Base-by-base conservation (phyloP, 2,113 vertebrate genomes). In the Chionodraco myersi region DNA sequence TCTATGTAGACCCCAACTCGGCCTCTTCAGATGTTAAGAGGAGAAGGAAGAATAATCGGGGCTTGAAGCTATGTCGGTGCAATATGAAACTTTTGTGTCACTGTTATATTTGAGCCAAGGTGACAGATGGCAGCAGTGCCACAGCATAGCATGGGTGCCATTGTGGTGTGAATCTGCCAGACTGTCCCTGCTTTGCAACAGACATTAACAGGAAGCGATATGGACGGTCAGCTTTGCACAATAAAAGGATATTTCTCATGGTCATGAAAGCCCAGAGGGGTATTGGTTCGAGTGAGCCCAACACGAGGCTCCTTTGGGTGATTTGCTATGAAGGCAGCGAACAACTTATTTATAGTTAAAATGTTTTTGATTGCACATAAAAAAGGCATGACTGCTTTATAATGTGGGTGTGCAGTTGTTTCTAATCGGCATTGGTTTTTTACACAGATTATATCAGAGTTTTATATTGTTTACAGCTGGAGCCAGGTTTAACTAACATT, bases 41-140 rank as follows among this genome's bases (percentile, higher is more conserved):
- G 21, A 21, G 21, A 21, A 21, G 21, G 21, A 53, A 15, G 60
- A 34, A 34, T 6, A 41, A 62, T 0, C 26, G 10, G 48, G 3
- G 41, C 13, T 34, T 41, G 7, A 66, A 52, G 57, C 65, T 75
- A 47, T 52, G 66, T 80, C 54, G 52, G 30, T 60, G 69, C 77
- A 74, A 61, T 45, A 6, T 61, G 45, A 88, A 86, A 75, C 52
- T 61, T 82, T 66, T 70, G 83, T 82, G 72, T 82, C 59, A 30
- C 23, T 47, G 51, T 79, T 75, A 49, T 67, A 79, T 87, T 86
- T 73, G 41, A 84, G 85, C 49, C 76, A 82, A 83, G 79, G 86
- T 85, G 86, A 79, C 65, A 78, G 81, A 83, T 86, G 84, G 86
- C 76, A 80, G 68, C 54, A 45, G 79, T 74, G 79, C 56, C 82